phyloP scores from a whole-genome alignment of 2,113 vertebrate genomes.

The Pungitius pungitius region DNA sequence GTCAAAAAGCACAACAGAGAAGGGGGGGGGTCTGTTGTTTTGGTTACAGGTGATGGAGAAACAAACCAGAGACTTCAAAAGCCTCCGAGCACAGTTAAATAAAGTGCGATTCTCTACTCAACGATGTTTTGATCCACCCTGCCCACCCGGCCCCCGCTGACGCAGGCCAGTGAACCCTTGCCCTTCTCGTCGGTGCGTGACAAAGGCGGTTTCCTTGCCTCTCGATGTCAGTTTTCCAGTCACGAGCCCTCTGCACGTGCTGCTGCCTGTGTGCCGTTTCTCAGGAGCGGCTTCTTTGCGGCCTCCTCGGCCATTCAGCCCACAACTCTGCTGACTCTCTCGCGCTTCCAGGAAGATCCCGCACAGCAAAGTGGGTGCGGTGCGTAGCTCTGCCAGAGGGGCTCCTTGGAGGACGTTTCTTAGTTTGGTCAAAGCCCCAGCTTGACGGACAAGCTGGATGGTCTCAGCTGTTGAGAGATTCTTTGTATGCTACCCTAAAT shows the following conservation, averaged over 20 bases:
- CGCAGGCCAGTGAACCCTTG: slow-evolving; percentile 26
- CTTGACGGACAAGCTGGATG: slow-evolving; percentile 12
- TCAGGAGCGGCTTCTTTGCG: slow-evolving; percentile 34
- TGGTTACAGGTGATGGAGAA: slow-evolving; percentile 43
- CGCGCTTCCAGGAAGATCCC: slow-evolving; percentile 52
- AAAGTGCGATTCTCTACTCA: slow-evolving; percentile 62
- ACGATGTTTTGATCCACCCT: slow-evolving; percentile 55
- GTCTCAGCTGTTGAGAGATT: slow-evolving; percentile 31
- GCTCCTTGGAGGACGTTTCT: slow-evolving; percentile 48
- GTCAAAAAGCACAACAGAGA: not conserved
- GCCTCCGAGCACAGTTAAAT: slow-evolving; percentile 45
- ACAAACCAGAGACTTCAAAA: slow-evolving; percentile 59
- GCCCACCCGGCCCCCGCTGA: slow-evolving; percentile 5
- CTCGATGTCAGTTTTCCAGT: slow-evolving; percentile 28
- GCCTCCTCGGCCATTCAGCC: slow-evolving; percentile 34
- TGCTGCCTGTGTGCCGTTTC: not conserved
- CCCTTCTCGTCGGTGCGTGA: slow-evolving; percentile 28
- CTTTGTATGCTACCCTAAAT: slow-evolving; percentile 29
- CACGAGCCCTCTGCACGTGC: slow-evolving; percentile 10
- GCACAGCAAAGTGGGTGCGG: slow-evolving; percentile 18
- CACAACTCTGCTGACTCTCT: slow-evolving; percentile 51
- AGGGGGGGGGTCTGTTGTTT: slow-evolving; percentile 12
- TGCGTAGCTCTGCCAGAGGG: slow-evolving; percentile 41
- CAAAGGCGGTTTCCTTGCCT: slow-evolving; percentile 19
- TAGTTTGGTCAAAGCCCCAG: slow-evolving; percentile 38